These are phyloP conservation scores for Enhydra lutris DNA, from an alignment of 2,113 vertebrate genomes.

Conservation along the genomic window DNA sequence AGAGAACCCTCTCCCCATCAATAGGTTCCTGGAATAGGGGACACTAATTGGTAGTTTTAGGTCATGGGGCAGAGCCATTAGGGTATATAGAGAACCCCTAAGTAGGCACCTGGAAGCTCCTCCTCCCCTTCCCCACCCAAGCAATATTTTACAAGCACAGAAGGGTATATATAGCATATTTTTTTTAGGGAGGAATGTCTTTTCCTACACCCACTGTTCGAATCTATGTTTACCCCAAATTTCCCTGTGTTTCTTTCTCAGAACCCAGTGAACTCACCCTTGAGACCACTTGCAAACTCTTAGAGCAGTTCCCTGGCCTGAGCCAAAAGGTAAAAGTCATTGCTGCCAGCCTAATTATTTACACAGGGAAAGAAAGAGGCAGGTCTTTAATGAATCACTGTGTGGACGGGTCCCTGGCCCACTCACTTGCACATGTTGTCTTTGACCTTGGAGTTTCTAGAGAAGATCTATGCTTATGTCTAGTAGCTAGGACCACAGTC, in stretches of 20 bases:
- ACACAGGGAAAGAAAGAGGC: background rate
- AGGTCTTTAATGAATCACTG: background rate
- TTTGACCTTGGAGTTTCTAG: constrained; percentile 29
- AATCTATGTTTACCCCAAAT: background rate
- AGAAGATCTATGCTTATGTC: background rate
- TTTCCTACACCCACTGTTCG: background rate
- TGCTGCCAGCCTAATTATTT: constrained; percentile 35
- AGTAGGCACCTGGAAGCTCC: background rate
- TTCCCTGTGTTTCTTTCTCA: background rate
- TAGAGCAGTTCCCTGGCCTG: background rate
- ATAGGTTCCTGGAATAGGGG: background rate
- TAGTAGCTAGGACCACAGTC: background rate
- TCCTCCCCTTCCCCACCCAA: background rate
- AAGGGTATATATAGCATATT: background rate
- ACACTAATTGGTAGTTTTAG: background rate
- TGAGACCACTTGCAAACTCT: background rate
- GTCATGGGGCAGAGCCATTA: background rate
- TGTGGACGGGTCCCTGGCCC: background rate
- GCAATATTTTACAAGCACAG: background rate
- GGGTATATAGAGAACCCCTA: background rate
- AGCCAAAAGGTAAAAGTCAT: background rate
- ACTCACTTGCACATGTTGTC: background rate
- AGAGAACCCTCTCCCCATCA: background rate
- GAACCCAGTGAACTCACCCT: background rate
- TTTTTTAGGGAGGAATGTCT: background rate